A percentile compares a stretch with the other conserved stretches of the same genome.
phyloP scores from a whole-genome alignment of 1,140 invertebrate genomes.

The Platyscapa corneri region DNA sequence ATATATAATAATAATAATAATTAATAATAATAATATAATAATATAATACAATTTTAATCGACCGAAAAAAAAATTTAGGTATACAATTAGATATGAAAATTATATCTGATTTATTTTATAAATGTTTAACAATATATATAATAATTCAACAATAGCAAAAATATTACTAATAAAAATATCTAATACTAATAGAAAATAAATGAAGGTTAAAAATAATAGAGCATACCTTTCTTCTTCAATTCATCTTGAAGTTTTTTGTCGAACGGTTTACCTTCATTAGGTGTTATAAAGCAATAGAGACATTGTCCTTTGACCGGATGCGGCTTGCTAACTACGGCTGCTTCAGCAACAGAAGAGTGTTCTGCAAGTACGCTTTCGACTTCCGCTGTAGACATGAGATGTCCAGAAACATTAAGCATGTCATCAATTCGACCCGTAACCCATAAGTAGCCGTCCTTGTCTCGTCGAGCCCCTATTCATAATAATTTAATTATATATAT shows the following conservation, averaged over 20 bases:
- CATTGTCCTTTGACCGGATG: slow-evolving; percentile 97
- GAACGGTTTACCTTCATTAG: slow-evolving; percentile 84
- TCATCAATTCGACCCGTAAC: slow-evolving; percentile 98
- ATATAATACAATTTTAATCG: no score
- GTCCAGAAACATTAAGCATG: slow-evolving; percentile 98
- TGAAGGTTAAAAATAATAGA: background rate
- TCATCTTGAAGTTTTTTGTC: slow-evolving; percentile 82
- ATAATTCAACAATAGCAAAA: no score
- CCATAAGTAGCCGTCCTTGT: slow-evolving; percentile 97
- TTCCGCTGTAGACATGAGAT: slow-evolving; percentile 97
- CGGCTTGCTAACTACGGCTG: slow-evolving; percentile 94
- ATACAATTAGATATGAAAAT: no score
- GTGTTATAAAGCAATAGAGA: slow-evolving; percentile 96
- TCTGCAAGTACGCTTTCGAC: slow-evolving; percentile 93
- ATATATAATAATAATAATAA: no score
- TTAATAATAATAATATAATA: no score
- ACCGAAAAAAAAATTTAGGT: no score
- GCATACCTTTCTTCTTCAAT: slow-evolving; percentile 82
- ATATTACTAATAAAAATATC: no score
- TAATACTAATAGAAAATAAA: no score
- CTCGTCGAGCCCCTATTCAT: slow-evolving; percentile 85
- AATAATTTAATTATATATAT: background rate
- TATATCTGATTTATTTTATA: no score
- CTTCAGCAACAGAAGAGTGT: slow-evolving; percentile 89
- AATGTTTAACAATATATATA: no score